These are phyloP conservation scores for Anser brachyrhynchus DNA, from an alignment of 2,113 vertebrate species.

Conservation along the genomic window DNA sequence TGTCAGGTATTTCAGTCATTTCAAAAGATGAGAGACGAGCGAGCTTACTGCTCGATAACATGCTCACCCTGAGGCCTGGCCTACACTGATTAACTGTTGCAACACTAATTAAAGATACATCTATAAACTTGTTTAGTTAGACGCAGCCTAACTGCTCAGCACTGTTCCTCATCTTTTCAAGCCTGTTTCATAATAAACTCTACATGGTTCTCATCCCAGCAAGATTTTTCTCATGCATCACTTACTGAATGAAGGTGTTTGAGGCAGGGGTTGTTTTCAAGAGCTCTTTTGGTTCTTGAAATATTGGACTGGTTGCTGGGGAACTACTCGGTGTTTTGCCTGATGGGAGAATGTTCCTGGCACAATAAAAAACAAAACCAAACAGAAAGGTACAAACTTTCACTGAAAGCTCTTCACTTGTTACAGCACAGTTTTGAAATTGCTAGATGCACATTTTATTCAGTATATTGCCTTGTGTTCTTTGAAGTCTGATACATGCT, in stretches of 20 bases:
- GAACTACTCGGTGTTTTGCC: slow-evolving; percentile 43
- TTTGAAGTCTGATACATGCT: neutral
- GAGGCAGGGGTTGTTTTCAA: slow-evolving; percentile 33
- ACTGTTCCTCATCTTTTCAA: neutral
- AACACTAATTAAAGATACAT: neutral
- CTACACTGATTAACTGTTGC: neutral
- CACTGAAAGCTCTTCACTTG: neutral
- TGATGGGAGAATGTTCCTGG: slow-evolving; percentile 31
- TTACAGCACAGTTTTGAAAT: neutral
- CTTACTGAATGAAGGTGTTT: slow-evolving; percentile 47
- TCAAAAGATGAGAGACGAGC: neutral
- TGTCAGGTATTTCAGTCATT: neutral
- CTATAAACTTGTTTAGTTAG: neutral
- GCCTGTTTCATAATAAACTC: neutral
- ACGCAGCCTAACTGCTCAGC: neutral
- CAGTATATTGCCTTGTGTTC: neutral
- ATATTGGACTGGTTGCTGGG: neutral
- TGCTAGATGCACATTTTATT: neutral
- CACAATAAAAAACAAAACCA: neutral
- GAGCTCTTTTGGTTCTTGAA: slow-evolving; percentile 46
- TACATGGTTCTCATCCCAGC: neutral
- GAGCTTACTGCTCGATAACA: neutral
- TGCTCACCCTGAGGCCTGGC: neutral
- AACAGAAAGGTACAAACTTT: neutral
- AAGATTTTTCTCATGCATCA: neutral